phyloP scores from a whole-genome alignment of 1,140 invertebrate genomes.

The Drosophila triauraria region DNA sequence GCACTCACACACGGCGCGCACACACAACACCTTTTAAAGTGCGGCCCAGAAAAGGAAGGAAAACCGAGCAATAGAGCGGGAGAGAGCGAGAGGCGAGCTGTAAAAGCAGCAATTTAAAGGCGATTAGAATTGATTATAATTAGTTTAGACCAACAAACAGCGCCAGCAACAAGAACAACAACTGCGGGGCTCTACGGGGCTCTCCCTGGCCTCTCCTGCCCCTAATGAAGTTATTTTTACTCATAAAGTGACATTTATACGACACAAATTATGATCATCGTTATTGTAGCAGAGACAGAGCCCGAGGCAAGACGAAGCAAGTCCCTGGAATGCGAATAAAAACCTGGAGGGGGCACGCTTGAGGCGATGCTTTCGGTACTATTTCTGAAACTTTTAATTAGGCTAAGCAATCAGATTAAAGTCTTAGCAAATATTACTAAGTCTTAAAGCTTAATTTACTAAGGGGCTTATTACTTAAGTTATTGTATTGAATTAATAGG shows the following conservation, averaged over 20 bases:
- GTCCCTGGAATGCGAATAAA: no score
- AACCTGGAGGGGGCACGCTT: neutral
- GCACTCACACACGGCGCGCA: neutral
- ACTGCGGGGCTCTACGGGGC: neutral
- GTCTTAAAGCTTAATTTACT: no score
- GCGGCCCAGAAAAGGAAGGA: constrained; percentile 67
- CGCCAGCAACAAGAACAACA: constrained; percentile 5
- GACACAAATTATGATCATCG: constrained; percentile 52
- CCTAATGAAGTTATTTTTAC: constrained; percentile 79
- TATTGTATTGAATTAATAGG: no score
- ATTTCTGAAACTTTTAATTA: neutral
- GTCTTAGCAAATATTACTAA: no score
- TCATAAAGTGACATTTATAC: constrained; percentile 69
- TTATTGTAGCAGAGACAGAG: constrained; percentile 7
- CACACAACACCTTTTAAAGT: constrained; percentile 71
- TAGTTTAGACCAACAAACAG: constrained; percentile 57
- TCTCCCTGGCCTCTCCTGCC: neutral
- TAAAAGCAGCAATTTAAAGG: constrained; percentile 78
- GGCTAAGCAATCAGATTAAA: neutral
- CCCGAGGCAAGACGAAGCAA: no score
- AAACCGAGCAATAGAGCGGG: neutral
- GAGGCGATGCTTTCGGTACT: neutral
- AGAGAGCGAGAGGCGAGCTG: constrained; percentile 3
- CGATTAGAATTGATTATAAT: constrained; percentile 85
- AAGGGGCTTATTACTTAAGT: no score